Evolutionary conservation across 1,140 invertebrate genomes (phyloP).

Genomic region (Trichogramma pretiosum): DNA sequence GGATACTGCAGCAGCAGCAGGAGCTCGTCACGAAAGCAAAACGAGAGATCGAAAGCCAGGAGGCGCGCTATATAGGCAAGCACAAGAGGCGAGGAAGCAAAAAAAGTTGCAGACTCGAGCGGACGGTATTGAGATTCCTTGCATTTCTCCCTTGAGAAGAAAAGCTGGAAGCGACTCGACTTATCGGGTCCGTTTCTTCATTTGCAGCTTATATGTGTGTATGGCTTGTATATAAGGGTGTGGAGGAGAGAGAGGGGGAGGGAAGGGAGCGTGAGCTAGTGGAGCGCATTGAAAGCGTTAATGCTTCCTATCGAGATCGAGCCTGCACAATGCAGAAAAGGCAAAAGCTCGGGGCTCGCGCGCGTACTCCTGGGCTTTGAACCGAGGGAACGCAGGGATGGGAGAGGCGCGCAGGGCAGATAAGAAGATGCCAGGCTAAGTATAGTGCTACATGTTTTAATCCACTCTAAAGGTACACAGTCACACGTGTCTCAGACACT

Average conservation of each 20-base stretch:
- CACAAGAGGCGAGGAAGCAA: neutral
- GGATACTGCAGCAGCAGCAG: too few relatives aligned
- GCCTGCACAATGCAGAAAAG: too few relatives aligned
- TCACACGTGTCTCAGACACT: too few relatives aligned
- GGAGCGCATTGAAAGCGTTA: neutral
- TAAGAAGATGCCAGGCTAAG: neutral
- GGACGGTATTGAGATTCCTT: constrained; percentile 13
- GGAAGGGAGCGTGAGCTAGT: neutral
- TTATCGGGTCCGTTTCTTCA: constrained; percentile 11
- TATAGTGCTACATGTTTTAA: constrained; percentile 6
- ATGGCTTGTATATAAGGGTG: too few relatives aligned
- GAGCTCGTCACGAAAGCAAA: neutral
- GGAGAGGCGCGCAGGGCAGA: neutral
- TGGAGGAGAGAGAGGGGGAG: too few relatives aligned
- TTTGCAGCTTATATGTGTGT: too few relatives aligned
- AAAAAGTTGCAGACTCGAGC: neutral
- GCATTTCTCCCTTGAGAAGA: constrained; percentile 4
- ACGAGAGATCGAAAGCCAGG: neutral
- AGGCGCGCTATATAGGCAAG: neutral
- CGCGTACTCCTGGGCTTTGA: too few relatives aligned
- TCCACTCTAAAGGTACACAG: neutral
- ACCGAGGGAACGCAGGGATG: neutral
- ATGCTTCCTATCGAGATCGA: constrained; percentile 9
- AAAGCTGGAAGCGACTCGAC: neutral
- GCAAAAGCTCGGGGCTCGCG: too few relatives aligned